Base-by-base conservation (phyloP, 2,888 invertebrate genomes). In the Protodeltote pygarga region DNA sequence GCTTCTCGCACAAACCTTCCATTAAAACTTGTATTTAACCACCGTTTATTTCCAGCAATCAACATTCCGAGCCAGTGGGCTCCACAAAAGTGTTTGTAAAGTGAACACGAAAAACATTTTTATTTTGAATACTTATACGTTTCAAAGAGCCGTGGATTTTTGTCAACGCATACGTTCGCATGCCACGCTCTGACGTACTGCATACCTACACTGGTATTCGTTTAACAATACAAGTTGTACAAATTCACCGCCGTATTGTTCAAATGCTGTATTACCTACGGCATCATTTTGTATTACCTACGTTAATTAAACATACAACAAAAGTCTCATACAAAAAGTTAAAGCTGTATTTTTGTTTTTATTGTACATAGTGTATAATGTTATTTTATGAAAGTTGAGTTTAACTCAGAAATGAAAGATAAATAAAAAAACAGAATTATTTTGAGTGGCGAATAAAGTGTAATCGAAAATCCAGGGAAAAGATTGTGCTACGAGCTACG, bases 91-190 rank as follows among this genome's bases (percentile, higher is more conserved):
- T 45, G 45, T 21, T 29, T 37, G 42, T 39, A 48, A 64, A 65
- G 27, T 59, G 50, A 24, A 27, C 34, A 20, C 45, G 33, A 24
- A 34, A 51, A 47, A 51, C 28, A 42, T 60, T 68, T 65, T 59
- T 54, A 68, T 68, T 63, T 50, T 37, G 39, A 59, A 68, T 59
- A 42, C 65, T 59, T 64, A 46, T 50, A 27, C 44, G 40, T 61
- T 61, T 52, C 38, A 64, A 48, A 64, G 60, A 47, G 50, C 38
- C 15, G 32, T 9, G 53, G 25, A 46, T 64, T 47, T 62, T 64
- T 53, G 68, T 58, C 42, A 64, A 46, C 53, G 53, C 23, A 38
- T 39, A 20, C 29, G 31, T 5, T 20, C 27, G 51, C 42, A 31
- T 35, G 25, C 46, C 62, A 17, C 21, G 10, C 14, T 5, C 32